Percentiles rank a stretch among this genome's conserved stretches.
phyloP scores from a whole-genome alignment of 2,797 vertebrate species.

The Trematomus bernacchii region DNA sequence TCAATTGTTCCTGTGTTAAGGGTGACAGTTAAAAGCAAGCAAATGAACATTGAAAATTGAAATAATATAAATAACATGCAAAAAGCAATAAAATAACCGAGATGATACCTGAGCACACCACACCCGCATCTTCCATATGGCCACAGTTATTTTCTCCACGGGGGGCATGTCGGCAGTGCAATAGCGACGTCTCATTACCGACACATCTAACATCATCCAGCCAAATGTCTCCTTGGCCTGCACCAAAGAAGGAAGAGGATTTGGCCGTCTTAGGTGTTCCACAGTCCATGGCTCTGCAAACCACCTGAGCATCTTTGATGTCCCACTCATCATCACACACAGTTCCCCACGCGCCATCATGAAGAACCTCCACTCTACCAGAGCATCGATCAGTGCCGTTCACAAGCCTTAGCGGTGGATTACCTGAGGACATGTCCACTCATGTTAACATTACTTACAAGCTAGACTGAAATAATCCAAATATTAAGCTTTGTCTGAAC shows the following conservation, averaged over 20 bases:
- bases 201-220: slow-evolving; percentile 70
- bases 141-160: slow-evolving; percentile 73
- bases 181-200: slow-evolving; percentile 69
- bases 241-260: slow-evolving; percentile 61
- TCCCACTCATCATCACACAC: slow-evolving; percentile 79
- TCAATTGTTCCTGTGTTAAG: neutral
- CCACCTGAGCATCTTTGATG: slow-evolving; percentile 71
- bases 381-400: slow-evolving; percentile 75
- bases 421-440: slow-evolving; percentile 42
- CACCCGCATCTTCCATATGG: slow-evolving; percentile 73
- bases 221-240: slow-evolving; percentile 65
- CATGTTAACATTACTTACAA: neutral
- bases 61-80: neutral
- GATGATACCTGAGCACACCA: slow-evolving; percentile 72
- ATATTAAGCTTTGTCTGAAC: neutral
- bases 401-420: slow-evolving; percentile 44
- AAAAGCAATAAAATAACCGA: neutral
- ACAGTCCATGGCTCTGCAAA: slow-evolving; percentile 74
- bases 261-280: slow-evolving; percentile 65
- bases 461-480: neutral
- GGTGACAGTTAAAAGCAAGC: neutral
- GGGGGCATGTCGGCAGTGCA: slow-evolving; percentile 50
- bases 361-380: slow-evolving; percentile 73
- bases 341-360: slow-evolving; percentile 75
- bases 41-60: neutral